Evolutionary conservation across 2,113 vertebrate species (phyloP).

Genomic region (Thamnophis sirtalis): DNA sequence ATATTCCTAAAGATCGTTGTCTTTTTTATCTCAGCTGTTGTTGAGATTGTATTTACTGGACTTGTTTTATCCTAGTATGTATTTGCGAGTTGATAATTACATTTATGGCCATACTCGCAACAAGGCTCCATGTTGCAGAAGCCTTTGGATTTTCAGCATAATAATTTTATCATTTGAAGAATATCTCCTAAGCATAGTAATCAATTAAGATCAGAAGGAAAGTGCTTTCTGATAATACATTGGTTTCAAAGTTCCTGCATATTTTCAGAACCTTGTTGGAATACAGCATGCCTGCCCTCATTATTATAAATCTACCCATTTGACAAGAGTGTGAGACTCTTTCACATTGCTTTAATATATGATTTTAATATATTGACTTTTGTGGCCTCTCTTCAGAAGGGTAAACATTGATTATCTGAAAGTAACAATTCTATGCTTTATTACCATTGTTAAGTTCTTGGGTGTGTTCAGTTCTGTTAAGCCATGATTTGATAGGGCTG

Average conservation of each 20-base stretch:
- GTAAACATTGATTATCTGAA: neutral
- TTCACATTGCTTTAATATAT: slow-evolving; percentile 13
- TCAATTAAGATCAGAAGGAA: slow-evolving; percentile 34
- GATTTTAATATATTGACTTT: slow-evolving; percentile 13
- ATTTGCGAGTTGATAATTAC: slow-evolving; percentile 65
- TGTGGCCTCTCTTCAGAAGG: slow-evolving; percentile 32
- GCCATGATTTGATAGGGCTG: neutral
- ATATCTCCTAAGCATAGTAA: slow-evolving; percentile 30
- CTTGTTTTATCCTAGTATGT: slow-evolving; percentile 68
- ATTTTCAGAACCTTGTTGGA: slow-evolving; percentile 40
- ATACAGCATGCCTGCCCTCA: slow-evolving; percentile 28
- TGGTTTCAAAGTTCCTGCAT: slow-evolving; percentile 24
- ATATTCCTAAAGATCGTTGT: slow-evolving; percentile 58
- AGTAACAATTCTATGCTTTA: slow-evolving; percentile 30
- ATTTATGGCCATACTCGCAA: slow-evolving; percentile 53
- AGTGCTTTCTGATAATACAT: slow-evolving; percentile 24
- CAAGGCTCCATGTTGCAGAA: slow-evolving; percentile 57
- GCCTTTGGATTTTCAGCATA: slow-evolving; percentile 57
- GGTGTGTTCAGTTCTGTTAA: slow-evolving; percentile 6
- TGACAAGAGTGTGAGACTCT: slow-evolving; percentile 32
- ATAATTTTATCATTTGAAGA: slow-evolving; percentile 61
- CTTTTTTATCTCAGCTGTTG: slow-evolving; percentile 65
- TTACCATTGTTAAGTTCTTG: slow-evolving; percentile 22
- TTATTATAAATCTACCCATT: neutral
- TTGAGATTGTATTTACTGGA: slow-evolving; percentile 76